Conservation (phyloP, 1,140 invertebrate genomes). For the Trachelipus rathkii region DNA sequence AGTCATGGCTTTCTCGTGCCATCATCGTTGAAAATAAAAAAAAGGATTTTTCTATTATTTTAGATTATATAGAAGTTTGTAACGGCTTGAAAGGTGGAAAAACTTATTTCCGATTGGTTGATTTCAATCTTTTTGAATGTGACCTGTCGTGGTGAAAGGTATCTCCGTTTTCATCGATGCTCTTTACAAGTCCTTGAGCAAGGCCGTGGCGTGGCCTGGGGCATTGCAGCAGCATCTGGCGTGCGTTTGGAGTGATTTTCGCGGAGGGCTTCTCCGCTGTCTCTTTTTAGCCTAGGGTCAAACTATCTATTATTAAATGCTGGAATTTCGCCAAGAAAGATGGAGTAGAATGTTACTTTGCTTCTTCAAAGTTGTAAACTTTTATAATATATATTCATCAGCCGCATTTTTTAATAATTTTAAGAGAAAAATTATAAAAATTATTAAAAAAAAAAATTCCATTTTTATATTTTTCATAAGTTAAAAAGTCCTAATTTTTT, state of each 20-base stretch:
- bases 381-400: too few species aligned
- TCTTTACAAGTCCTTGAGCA: neutral
- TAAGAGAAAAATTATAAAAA: too few species aligned
- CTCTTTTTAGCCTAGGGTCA: neutral
- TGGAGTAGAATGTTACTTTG: too few species aligned
- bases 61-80: neutral
- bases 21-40: too few species aligned
- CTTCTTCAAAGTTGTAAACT: too few species aligned
- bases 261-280: neutral
- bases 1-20: too few species aligned
- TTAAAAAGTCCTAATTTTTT: too few species aligned
- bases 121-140: conserved; percentile 8
- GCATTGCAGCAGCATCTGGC: conserved; percentile 3
- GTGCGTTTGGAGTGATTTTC: neutral
- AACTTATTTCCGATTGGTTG: conserved; percentile 6
- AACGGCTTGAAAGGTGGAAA: conserved; percentile 5
- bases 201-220: neutral
- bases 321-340: neutral
- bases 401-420: too few species aligned
- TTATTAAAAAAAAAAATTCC: too few species aligned
- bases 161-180: neutral
- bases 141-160: neutral
- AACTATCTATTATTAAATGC: neutral
- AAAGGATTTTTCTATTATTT: too few species aligned
- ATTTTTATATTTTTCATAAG: too few species aligned